Evolutionary conservation across 2,113 vertebrate species (phyloP), one percentile per base, ranked within the genome.

Genomic region (Bettongia penicillata): DNA sequence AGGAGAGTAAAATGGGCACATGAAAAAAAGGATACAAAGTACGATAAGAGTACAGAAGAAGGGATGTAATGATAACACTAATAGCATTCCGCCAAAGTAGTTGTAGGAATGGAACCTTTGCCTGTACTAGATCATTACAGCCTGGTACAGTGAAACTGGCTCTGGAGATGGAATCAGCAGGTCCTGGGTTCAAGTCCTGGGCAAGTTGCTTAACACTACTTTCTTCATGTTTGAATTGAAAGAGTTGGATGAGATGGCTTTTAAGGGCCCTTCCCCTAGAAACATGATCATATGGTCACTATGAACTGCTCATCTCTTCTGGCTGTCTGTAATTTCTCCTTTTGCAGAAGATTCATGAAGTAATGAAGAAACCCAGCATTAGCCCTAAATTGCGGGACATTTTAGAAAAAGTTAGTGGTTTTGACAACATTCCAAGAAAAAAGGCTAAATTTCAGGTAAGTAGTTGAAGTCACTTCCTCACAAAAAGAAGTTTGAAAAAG

Each of bases 361-460:
- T 99, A 51, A 99, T 99, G 96, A 99, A 99, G 96, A 99, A 99
- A 96, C 99, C 99, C 14, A 99, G 98, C 9, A 97, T 99, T 92
- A 99, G 95, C 97, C 96, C 98, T 50, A 99, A 99, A 97, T 98
- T 99, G 89, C 98, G 97, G 96, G 98, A 99, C 23, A 97, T 99
- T 37, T 98, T 99, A 91, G 97, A 98, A 53, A 99, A 99, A 98
- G 99, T 99, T 89, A 98, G 98, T 95, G 68, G 93, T 0, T 99
- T 99, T 96, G 99, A 99, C 93, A 99, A 99, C 2, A 98, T 99
- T 96, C 99, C 99, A 91, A 99, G 99, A 95, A 99, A 99, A 98
- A 99, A 99, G 98, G 98, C 97, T 0, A 99, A 99, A 97, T 99
- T 99, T 98, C 99, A 99, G 99, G 99, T 99, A 97, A 19, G 98